Evolutionary conservation across 2,113 vertebrate species (phyloP).

Genomic region (Siniperca chuatsi): DNA sequence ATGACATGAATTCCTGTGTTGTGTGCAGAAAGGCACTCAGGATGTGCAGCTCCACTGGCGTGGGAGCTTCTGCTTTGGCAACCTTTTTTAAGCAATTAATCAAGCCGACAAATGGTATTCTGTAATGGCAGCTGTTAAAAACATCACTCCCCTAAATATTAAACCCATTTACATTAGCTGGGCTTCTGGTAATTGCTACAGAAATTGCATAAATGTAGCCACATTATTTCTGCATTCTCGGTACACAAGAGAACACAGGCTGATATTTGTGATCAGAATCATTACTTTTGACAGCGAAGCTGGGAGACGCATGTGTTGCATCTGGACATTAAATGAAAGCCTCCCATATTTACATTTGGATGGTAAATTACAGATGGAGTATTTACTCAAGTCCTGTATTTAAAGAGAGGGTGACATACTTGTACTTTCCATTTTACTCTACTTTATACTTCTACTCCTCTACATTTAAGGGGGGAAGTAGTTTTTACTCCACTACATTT

Average conservation of each 20-base stretch:
- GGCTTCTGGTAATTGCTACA: conserved; percentile 52
- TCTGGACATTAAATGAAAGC: background rate
- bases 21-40: conserved; percentile 22
- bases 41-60: background rate
- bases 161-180: conserved; percentile 52
- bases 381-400: background rate
- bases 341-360: background rate
- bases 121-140: conserved; percentile 30
- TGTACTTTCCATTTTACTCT: background rate
- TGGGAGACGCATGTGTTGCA: conserved; percentile 3
- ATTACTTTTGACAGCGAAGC: background rate
- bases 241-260: conserved; percentile 10
- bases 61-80: conserved; percentile 29
- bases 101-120: conserved; percentile 51
- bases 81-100: conserved; percentile 45
- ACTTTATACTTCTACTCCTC: background rate
- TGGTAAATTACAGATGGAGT: background rate
- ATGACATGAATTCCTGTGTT: background rate
- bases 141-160: conserved; percentile 53
- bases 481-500: background rate
- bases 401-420: background rate
- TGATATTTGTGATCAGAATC: conserved; percentile 29
- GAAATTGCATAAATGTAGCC: conserved; percentile 22
- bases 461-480: too few relatives aligned
- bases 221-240: conserved; percentile 28